These are phyloP conservation scores for Nyctereutes procyonoides DNA, from an alignment of 2,113 vertebrate species.

Conservation along the genomic window DNA sequence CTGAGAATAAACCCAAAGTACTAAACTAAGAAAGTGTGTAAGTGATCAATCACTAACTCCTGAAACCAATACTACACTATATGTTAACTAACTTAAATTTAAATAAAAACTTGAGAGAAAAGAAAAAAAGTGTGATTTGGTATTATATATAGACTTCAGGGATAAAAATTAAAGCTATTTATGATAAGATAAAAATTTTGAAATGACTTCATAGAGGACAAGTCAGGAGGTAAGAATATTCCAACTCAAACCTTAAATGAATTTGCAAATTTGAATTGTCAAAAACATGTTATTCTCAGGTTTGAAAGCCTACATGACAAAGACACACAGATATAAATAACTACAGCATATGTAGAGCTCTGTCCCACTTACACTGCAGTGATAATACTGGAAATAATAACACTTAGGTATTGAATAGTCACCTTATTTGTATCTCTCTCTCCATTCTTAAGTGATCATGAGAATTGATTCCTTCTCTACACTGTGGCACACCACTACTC, in stretches of 20 bases:
- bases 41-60: not conserved
- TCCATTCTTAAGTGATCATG: slow-evolving; percentile 10
- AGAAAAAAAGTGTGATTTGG: not conserved
- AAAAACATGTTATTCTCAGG: not conserved
- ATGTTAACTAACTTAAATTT: not conserved
- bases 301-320: not conserved
- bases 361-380: not conserved
- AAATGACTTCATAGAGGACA: not conserved
- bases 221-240: not conserved
- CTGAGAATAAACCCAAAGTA: not conserved
- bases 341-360: not conserved
- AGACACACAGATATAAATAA: not conserved
- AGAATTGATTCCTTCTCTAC: not conserved
- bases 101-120: not conserved
- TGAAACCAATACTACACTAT: not conserved
- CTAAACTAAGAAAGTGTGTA: not conserved
- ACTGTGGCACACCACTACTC: not conserved
- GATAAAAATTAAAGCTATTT: not conserved
- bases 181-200: not conserved
- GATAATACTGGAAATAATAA: not conserved
- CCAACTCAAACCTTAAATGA: not conserved
- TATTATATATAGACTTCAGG: not conserved
- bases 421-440: not conserved
- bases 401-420: not conserved
- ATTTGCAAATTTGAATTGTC: not conserved